Evolutionary conservation across 1,140 invertebrate species (phyloP).

Genomic region (Eueides isabella): DNA sequence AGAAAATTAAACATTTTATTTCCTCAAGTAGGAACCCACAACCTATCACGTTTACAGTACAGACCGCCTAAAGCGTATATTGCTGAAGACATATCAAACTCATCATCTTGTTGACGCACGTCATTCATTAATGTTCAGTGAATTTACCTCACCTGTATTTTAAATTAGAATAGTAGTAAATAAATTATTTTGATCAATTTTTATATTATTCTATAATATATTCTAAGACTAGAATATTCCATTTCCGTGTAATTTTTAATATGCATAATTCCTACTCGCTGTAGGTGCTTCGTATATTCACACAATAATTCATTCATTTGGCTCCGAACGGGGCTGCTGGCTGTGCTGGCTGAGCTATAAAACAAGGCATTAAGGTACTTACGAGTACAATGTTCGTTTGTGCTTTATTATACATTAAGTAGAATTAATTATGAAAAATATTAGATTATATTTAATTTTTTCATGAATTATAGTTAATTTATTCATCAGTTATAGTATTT

Average conservation of each 20-base stretch:
- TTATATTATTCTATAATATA: not conserved
- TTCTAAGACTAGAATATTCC: not conserved
- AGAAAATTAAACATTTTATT: too few relatives aligned
- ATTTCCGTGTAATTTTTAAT: not conserved
- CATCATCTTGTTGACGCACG: too few relatives aligned
- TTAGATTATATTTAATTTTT: too few relatives aligned
- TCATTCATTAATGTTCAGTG: not conserved
- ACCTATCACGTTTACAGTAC: too few relatives aligned
- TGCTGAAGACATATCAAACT: too few relatives aligned
- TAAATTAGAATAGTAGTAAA: not conserved
- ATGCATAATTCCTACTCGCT: slow-evolving; percentile 17
- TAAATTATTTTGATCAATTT: not conserved
- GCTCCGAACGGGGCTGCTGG: not conserved
- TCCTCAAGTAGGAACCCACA: too few relatives aligned
- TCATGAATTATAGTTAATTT: not conserved
- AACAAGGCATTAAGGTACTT: slow-evolving; percentile 28
- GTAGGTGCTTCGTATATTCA: slow-evolving; percentile 26
- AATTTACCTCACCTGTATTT: not conserved
- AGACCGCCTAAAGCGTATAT: too few relatives aligned
- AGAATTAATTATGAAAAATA: not conserved
- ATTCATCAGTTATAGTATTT: too few relatives aligned
- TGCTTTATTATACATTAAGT: not conserved
- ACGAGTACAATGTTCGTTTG: slow-evolving; percentile 22
- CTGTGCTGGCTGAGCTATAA: slow-evolving; percentile 9
- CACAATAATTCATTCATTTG: slow-evolving; percentile 25